Evolutionary conservation across 2,113 vertebrate genomes (phyloP).

Genomic region (Tamias sibiricus): DNA sequence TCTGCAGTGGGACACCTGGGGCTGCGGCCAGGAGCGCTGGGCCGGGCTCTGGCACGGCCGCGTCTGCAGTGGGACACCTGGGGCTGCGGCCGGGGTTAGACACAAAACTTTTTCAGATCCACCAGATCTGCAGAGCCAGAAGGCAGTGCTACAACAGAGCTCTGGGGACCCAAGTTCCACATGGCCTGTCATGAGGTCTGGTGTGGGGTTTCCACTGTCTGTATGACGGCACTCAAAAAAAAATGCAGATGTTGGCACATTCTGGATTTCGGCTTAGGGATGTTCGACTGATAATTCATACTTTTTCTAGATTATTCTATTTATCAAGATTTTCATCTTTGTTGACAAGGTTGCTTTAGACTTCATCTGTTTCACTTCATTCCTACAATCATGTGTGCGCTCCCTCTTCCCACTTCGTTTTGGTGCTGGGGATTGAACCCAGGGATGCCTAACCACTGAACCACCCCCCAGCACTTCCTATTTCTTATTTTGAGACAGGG

Average conservation of each 20-base stretch:
- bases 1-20: no score
- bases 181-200: neutral
- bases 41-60: no score
- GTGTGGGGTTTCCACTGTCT: neutral
- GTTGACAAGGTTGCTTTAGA: neutral
- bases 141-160: neutral
- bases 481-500: neutral
- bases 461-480: neutral
- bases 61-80: no score
- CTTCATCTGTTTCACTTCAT: accelerated
- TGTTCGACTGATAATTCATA: neutral
- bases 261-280: neutral
- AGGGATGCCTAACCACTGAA: no score
- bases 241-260: neutral
- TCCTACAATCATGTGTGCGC: accelerated
- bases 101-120: neutral
- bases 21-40: neutral
- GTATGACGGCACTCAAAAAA: neutral
- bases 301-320: neutral
- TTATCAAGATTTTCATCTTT: accelerated
- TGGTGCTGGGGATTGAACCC: neutral
- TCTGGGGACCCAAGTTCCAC: no score
- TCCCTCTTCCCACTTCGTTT: no score
- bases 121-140: neutral
- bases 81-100: neutral